A percentile compares a stretch with the other conserved stretches of the same genome.
phyloP scores from a whole-genome alignment of 2,797 vertebrate species.

The Threskiornis aethiopicus region DNA sequence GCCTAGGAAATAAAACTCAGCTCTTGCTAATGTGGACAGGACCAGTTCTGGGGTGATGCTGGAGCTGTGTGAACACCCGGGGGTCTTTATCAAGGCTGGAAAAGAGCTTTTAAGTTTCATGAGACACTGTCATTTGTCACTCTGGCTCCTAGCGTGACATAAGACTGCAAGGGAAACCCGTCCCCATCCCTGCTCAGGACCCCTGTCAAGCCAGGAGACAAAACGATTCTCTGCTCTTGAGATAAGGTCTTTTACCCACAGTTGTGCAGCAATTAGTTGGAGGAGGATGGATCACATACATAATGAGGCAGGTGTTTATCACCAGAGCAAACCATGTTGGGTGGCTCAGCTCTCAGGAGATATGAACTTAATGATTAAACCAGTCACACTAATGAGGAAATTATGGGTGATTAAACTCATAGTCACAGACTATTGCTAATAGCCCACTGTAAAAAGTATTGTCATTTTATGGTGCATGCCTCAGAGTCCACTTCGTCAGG shows the following conservation, averaged over 20 bases:
- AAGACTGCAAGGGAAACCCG: background rate
- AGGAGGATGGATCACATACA: background rate
- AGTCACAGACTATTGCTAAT: background rate
- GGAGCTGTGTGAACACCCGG: background rate
- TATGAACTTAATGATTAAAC: background rate
- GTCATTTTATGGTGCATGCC: background rate
- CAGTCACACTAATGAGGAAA: background rate
- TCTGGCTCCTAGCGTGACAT: background rate
- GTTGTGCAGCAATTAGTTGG: background rate
- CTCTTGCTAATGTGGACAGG: background rate
- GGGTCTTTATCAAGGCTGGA: background rate
- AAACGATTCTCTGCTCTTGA: accelerated
- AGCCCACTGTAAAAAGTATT: background rate
- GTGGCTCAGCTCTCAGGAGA: background rate
- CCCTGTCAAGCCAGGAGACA: background rate
- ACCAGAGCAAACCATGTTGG: background rate
- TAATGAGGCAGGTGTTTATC: background rate
- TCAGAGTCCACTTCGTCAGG: background rate
- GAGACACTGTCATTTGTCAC: background rate
- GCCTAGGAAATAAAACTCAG: background rate
- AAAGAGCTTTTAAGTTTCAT: background rate
- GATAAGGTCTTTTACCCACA: background rate
- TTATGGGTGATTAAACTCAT: background rate
- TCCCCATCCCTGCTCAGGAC: background rate
- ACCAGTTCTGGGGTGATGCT: background rate